Base-by-base conservation (phyloP, 1,140 invertebrate genomes). In the Arctopsyche grandis region DNA sequence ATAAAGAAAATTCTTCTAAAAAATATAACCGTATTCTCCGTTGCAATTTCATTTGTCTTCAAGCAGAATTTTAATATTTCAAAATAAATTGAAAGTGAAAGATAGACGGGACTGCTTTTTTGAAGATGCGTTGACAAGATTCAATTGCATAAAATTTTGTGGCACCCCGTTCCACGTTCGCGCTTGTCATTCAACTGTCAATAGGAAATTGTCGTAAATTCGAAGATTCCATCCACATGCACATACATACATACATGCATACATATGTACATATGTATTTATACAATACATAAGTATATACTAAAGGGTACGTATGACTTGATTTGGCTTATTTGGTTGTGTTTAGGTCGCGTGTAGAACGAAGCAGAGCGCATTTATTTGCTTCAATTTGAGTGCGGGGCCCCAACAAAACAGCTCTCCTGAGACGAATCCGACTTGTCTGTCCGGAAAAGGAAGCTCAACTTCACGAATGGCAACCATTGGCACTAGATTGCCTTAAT, bases 341-440 rank as follows among this genome's bases (percentile, higher is more conserved):
- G 29, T 7, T 38, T 38, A 4, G 29, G 29, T 38, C 29, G 29
- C 29, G 7, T 38, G 29, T 38, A 38, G 29, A 38, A 38, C 29
- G 29, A 38, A 38, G 7, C 29, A 38, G 29, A 38, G 29, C 71
- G 73, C 74, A 81, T 79, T 81, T 81, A 79, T 81, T 81, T 79
- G 80, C 38, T 78, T 81, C 80, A 81, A 81, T 81, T 81, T 79
- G 80, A 75, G 19, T 19, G 43, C 69, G 43, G 71, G 38, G 71
- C 80, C 73, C 43, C 24, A 75, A 38, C 74, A 46, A 63, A 44
- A 79, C 60, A 66, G 77, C 43, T 71, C 80, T 77, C 80, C 19
- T 52, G 74, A 74, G 77, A 69, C 46, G 73, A 75, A 58, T 56
- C 73, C 19, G 38, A n/a, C 12, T 12, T 38, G 73, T 75, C 73